Percentiles rank a stretch among this genome's conserved stretches.
Conservation (phyloP, 1,140 invertebrate species). For the Drosophila bipectinata region DNA sequence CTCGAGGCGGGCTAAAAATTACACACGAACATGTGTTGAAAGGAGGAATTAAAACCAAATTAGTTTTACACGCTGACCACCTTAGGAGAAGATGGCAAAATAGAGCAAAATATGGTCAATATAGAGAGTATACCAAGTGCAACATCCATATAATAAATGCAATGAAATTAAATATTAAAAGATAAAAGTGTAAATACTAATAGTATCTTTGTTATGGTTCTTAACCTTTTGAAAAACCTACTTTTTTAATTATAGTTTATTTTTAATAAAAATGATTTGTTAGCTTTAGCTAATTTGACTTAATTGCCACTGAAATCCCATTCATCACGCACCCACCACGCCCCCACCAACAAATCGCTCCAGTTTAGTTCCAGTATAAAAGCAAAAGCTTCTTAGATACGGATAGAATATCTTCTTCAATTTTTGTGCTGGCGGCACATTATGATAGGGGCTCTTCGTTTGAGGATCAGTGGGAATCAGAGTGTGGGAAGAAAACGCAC, state of each 20-base stretch:
- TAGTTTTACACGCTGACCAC: slow-evolving; percentile 66
- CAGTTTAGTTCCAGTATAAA: slow-evolving; percentile 43
- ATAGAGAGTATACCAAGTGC: background rate
- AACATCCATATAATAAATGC: background rate
- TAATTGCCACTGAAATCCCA: slow-evolving; percentile 28
- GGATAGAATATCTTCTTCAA: slow-evolving; percentile 22
- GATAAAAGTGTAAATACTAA: no score
- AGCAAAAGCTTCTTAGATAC: slow-evolving; percentile 49
- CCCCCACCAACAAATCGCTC: slow-evolving; percentile 24
- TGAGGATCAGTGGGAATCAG: slow-evolving; percentile 63
- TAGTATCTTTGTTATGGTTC: no score
- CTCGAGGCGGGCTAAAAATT: slow-evolving; percentile 76
- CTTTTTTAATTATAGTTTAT: no score
- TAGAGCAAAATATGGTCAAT: slow-evolving; percentile 13
- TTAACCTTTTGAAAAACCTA: no score
- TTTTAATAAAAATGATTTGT: no score
- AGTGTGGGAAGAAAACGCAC: slow-evolving; percentile 58
- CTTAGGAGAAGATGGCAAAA: slow-evolving; percentile 9
- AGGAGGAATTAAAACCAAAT: slow-evolving; percentile 79
- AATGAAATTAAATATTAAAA: background rate
- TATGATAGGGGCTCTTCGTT: slow-evolving; percentile 3
- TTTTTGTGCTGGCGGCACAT: background rate
- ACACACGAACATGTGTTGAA: slow-evolving; percentile 81
- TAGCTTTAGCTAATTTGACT: slow-evolving; percentile 12
- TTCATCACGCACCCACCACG: slow-evolving; percentile 11